phyloP scores from a whole-genome alignment of 2,888 invertebrate genomes.

The Epicampocera succincta region DNA sequence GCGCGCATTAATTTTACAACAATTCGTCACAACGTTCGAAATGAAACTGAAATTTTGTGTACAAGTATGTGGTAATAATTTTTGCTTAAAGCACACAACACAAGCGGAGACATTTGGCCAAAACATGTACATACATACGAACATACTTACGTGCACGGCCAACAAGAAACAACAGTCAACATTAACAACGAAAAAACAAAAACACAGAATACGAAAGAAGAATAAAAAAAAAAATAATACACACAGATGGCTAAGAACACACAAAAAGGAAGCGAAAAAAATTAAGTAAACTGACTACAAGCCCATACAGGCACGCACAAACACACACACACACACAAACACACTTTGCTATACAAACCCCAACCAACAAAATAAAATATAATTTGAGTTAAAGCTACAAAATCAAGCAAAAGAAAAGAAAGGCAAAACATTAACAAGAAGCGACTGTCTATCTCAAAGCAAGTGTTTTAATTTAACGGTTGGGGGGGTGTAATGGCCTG shows the following conservation, averaged over 20 bases:
- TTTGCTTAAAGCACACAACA: constrained; percentile 49
- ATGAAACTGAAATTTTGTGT: constrained; percentile 79
- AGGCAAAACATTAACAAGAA: background rate
- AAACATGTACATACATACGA: constrained; percentile 57
- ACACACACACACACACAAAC: background rate
- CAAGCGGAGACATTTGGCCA: constrained; percentile 71
- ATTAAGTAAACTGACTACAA: background rate
- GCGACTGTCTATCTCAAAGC: constrained; percentile 30
- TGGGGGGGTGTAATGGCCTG: background rate
- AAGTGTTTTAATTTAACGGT: background rate
- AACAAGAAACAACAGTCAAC: constrained; percentile 56
- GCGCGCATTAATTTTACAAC: constrained; percentile 60
- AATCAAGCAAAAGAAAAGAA: background rate
- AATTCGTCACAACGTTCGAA: constrained; percentile 79
- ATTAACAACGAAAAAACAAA: constrained; percentile 32
- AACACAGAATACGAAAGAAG: too few relatives aligned
- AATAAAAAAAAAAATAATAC: background rate
- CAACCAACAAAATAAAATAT: constrained; percentile 21
- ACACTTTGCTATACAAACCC: background rate
- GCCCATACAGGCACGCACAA: background rate
- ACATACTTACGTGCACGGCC: constrained; percentile 31
- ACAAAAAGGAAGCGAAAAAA: constrained; percentile 45
- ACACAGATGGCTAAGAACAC: constrained; percentile 53
- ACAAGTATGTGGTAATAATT: constrained; percentile 70
- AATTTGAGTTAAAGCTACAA: constrained; percentile 26